Conservation (phyloP, 2,797 vertebrate genomes). For the Erpetoichthys calabaricus region DNA sequence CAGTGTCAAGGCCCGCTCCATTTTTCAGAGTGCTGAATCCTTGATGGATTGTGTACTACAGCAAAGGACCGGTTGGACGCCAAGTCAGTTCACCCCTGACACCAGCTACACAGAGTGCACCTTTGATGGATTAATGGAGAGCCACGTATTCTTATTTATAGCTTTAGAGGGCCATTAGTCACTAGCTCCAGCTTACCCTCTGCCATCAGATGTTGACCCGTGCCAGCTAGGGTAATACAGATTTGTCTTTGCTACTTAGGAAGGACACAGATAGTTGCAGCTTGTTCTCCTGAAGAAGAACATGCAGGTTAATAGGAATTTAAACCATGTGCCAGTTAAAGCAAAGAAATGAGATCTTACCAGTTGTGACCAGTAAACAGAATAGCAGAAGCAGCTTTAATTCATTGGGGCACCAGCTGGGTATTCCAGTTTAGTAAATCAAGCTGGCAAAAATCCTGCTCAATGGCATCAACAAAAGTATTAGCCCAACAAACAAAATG, state of each 20-base stretch:
- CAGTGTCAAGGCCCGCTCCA: conserved; percentile 25
- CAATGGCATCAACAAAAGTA: too few species aligned
- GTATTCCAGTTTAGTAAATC: too few species aligned
- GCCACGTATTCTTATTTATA: conserved; percentile 49
- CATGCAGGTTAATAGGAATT: too few species aligned
- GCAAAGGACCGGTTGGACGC: conserved; percentile 35
- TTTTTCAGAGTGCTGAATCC: conserved; percentile 28
- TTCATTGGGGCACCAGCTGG: too few species aligned
- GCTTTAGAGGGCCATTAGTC: conserved; percentile 43
- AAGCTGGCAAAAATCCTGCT: too few species aligned
- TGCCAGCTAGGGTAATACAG: conserved; percentile 34
- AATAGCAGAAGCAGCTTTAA: too few species aligned
- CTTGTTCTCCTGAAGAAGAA: too few species aligned
- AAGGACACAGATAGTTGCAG: neutral
- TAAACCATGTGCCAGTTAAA: too few species aligned
- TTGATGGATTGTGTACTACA: conserved; percentile 39
- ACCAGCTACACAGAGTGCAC: conserved; percentile 16
- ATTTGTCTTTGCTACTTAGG: conserved; percentile 13
- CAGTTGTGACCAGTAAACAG: too few species aligned
- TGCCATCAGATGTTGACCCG: conserved; percentile 39
- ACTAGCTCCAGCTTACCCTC: conserved; percentile 47
- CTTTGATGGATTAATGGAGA: conserved; percentile 50
- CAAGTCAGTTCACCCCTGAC: conserved; percentile 33
- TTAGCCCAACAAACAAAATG: too few species aligned
- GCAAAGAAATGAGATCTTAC: too few species aligned